Evolutionary conservation across 2,888 invertebrate species (phyloP), one percentile per base, ranked within the genome.

Genomic region (Parthenolecanium corni): DNA sequence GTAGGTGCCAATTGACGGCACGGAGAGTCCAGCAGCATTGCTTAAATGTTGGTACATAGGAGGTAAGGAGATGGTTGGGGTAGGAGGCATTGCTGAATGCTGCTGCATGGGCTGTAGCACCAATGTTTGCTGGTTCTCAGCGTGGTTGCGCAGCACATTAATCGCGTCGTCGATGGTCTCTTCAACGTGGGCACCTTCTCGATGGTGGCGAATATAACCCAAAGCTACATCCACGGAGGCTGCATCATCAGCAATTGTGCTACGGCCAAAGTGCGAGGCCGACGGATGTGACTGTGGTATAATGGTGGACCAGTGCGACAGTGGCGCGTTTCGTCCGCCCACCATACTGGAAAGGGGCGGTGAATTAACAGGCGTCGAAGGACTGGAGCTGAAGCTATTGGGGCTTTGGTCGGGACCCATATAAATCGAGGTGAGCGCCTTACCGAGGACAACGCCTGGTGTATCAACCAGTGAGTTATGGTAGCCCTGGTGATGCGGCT

Each of bases 151-250:
- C 69, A 95, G 78, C 64, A 95, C 93, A 75, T 94, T 92, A 71
- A 95, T 90, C 67, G 94, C 95, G 77, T 94, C 94, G 74, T 94
- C 94, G 72, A 95, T 77, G 67, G 92, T 80, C 76, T 94, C 94
- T 76, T 94, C 95, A 90, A 94, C 92, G 65, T 91, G 56, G 38
- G 56, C 61, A 23, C 66, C 66, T 62, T 66, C 54, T 23, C 6
- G 6, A 21, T 40, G 51, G 24, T 58, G 64, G 23, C 51, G 52
- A n/a, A 58, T 38, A 44, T 44, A 64, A 11, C 57, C 52, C 46
- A 64, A 52, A 2, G 58, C 58, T n/a, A 52, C 52, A 42, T 64
- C 64, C 36, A 64, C 23, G 12, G 38, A 18, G 16, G 47, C 40
- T 11, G 16, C 54, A 9, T 16, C 49, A 4, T 52, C 62, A 11